These are phyloP conservation scores for Orthosia cruda DNA, from an alignment of 2,888 invertebrate genomes.

Conservation along the genomic window DNA sequence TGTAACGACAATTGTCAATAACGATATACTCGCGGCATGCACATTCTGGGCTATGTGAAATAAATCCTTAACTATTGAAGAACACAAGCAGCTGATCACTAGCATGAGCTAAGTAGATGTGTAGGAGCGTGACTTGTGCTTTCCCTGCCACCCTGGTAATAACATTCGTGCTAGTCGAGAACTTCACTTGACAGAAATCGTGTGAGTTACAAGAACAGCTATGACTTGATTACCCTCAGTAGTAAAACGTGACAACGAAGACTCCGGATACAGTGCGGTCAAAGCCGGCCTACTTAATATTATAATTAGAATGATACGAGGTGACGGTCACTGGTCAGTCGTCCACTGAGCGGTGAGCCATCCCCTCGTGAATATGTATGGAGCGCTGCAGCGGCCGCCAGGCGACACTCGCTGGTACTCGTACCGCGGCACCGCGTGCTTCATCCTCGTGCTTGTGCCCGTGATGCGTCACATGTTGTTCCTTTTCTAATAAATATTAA, in stretches of 20 bases:
- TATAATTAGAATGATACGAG: background rate
- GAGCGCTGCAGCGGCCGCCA: background rate
- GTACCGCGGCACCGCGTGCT: background rate
- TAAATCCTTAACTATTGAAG: background rate
- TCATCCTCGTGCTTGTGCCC: background rate
- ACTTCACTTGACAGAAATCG: too few species aligned
- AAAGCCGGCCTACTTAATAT: background rate
- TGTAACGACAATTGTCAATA: background rate
- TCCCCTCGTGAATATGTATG: conserved; percentile 13
- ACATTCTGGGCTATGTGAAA: background rate
- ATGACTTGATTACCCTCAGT: background rate
- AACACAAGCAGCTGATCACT: too few species aligned
- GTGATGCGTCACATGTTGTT: background rate
- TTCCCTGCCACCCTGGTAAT: background rate
- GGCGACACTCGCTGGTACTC: background rate
- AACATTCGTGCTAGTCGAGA: background rate
- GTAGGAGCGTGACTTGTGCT: background rate
- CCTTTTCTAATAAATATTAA: background rate
- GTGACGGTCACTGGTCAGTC: conserved; percentile 26
- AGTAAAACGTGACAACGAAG: background rate
- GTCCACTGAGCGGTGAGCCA: conserved; percentile 11
- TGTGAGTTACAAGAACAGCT: background rate
- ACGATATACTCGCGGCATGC: background rate
- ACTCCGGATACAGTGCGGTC: background rate
- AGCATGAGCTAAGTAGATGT: background rate